Conservation (phyloP, 2,113 vertebrate genomes). For the Podarcis muralis region DNA sequence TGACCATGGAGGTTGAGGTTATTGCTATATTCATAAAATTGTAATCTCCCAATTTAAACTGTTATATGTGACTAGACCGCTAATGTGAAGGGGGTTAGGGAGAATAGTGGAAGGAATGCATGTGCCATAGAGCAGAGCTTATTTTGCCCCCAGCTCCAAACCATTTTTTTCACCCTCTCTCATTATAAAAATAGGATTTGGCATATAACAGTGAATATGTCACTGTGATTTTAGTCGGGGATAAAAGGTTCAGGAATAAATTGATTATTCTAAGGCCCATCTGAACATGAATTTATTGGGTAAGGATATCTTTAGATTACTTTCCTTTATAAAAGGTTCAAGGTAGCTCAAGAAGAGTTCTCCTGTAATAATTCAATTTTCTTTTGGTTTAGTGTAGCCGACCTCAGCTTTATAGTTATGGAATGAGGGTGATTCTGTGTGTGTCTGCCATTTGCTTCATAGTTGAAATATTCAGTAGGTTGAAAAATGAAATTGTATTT, state of each 20-base stretch:
- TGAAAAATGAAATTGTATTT: neutral
- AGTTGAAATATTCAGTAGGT: neutral
- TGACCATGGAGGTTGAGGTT: neutral
- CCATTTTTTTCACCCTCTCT: neutral
- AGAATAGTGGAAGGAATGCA: neutral
- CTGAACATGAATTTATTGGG: constrained; percentile 1
- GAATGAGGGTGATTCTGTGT: neutral
- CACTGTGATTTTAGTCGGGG: constrained; percentile 8
- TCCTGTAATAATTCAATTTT: constrained; percentile 1
- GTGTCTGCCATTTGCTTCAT: neutral
- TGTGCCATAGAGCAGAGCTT: neutral
- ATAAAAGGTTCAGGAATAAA: constrained; percentile 44
- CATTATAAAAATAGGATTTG: neutral
- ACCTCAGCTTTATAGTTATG: neutral
- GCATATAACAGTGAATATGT: constrained; percentile 40
- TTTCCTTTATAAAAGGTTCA: neutral
- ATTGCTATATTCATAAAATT: neutral
- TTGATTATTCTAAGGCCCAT: constrained; percentile 24
- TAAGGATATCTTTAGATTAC: constrained; percentile 25
- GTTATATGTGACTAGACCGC: neutral
- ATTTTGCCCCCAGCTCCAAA: neutral
- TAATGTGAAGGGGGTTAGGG: neutral
- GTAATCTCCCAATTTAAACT: neutral
- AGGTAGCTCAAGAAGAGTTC: neutral
- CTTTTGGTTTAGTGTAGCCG: neutral